These are phyloP conservation scores for Poicephalus meyeri DNA, from an alignment of 2,113 vertebrate species.

Conservation along the genomic window DNA sequence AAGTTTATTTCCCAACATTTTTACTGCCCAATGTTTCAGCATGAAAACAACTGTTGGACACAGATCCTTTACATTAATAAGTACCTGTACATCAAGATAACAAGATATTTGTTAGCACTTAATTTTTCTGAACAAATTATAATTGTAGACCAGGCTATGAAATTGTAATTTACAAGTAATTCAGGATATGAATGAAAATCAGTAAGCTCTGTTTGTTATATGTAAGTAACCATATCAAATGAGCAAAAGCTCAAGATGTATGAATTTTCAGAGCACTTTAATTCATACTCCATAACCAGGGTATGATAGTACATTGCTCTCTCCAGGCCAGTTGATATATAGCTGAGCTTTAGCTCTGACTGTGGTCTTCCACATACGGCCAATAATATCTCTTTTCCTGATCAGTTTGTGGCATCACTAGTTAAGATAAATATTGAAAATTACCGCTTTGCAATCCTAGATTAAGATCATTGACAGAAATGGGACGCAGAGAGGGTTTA, in stretches of 20 bases:
- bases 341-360: background rate
- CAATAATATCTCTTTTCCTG: background rate
- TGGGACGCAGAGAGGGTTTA: background rate
- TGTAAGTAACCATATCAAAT: background rate
- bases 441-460: background rate
- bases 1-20: background rate
- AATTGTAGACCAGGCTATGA: background rate
- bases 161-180: slow-evolving; percentile 22
- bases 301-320: background rate
- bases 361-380: background rate
- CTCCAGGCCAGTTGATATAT: background rate
- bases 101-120: background rate
- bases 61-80: background rate
- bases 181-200: slow-evolving; percentile 13
- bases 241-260: background rate
- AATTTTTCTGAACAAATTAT: background rate
- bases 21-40: background rate
- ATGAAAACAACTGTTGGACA: background rate
- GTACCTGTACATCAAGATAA: background rate
- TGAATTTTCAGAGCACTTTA: background rate
- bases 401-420: background rate
- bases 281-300: background rate
- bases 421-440: background rate
- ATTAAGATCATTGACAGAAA: background rate
- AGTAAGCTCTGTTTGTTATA: background rate